A percentile compares a stretch with the other conserved stretches of the same genome.
Conservation (phyloP, 2,888 invertebrate species). For the Caenorhabditis angaria region DNA sequence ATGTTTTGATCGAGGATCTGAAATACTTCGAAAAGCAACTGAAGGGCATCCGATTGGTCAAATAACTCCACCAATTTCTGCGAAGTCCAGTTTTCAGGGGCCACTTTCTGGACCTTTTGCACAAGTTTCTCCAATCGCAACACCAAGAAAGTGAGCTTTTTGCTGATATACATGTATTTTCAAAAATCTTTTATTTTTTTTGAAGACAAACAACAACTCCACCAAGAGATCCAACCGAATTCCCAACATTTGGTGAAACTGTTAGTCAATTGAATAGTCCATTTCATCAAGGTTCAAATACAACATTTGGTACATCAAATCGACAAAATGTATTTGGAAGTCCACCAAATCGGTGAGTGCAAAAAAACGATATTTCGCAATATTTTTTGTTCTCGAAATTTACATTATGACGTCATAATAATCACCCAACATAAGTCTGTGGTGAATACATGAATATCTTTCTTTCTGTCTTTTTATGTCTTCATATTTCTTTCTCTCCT, state of each 20-base stretch:
- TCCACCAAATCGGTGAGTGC: slow-evolving; percentile 37
- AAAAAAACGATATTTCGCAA: background rate
- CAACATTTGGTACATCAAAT: slow-evolving; percentile 13
- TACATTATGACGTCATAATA: background rate
- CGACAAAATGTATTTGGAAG: slow-evolving; percentile 53
- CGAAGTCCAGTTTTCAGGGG: slow-evolving; percentile 44
- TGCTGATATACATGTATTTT: background rate
- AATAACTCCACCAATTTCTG: slow-evolving; percentile 45
- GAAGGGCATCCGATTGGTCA: slow-evolving; percentile 39
- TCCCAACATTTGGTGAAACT: slow-evolving; percentile 54
- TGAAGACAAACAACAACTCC: slow-evolving; percentile 29
- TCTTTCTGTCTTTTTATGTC: background rate
- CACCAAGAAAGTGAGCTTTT: slow-evolving; percentile 38
- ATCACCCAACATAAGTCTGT: too few relatives aligned
- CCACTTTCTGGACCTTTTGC: slow-evolving; percentile 37
- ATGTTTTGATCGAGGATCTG: slow-evolving; percentile 56
- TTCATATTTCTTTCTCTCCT: background rate
- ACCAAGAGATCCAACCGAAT: slow-evolving; percentile 52
- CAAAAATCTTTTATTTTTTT: slow-evolving; percentile 11
- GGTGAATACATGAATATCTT: too few relatives aligned
- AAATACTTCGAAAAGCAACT: slow-evolving; percentile 49
- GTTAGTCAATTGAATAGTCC: slow-evolving; percentile 36
- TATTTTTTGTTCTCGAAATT: background rate
- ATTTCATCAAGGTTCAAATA: slow-evolving; percentile 12
- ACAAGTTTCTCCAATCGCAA: slow-evolving; percentile 37